These are phyloP conservation scores for Drosophila atripex DNA, from an alignment of 2,888 invertebrate species.

Conservation along the genomic window DNA sequence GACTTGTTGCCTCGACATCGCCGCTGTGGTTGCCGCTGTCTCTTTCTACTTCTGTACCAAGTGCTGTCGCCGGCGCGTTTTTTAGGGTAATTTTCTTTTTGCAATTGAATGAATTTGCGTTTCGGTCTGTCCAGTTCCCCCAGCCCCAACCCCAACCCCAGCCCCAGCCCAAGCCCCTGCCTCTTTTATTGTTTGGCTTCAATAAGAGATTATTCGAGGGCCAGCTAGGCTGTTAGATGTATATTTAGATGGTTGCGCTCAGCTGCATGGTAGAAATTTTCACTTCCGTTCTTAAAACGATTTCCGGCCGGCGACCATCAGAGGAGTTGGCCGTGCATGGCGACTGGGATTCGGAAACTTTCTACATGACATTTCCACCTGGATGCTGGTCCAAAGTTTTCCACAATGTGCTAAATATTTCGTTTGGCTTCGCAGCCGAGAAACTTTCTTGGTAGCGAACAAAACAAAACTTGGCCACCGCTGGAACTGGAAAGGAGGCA, in stretches of 20 bases:
- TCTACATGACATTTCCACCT: constrained; percentile 57
- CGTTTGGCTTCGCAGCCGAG: constrained; percentile 26
- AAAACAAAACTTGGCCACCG: constrained; percentile 28
- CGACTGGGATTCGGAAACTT: constrained; percentile 49
- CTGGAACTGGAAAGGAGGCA: not conserved
- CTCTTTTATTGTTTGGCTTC: constrained; percentile 65
- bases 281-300: constrained; percentile 79
- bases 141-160: not conserved
- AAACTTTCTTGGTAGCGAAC: constrained; percentile 57
- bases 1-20: constrained; percentile 65
- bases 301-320: constrained; percentile 62
- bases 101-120: constrained; percentile 82
- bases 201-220: constrained; percentile 70
- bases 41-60: constrained; percentile 31
- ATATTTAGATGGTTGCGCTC: constrained; percentile 76
- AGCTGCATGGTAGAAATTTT: constrained; percentile 70
- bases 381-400: constrained; percentile 10
- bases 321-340: constrained; percentile 64
- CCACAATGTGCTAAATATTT: constrained; percentile 46
- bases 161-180: not conserved
- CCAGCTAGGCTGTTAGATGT: constrained; percentile 65
- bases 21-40: constrained; percentile 21
- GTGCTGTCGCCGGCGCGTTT: constrained; percentile 36
- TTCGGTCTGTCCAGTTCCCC: constrained; percentile 48
- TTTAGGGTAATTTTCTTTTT: constrained; percentile 79